phyloP scores from a whole-genome alignment of 2,888 invertebrate species.

The Nudaria mundana region DNA sequence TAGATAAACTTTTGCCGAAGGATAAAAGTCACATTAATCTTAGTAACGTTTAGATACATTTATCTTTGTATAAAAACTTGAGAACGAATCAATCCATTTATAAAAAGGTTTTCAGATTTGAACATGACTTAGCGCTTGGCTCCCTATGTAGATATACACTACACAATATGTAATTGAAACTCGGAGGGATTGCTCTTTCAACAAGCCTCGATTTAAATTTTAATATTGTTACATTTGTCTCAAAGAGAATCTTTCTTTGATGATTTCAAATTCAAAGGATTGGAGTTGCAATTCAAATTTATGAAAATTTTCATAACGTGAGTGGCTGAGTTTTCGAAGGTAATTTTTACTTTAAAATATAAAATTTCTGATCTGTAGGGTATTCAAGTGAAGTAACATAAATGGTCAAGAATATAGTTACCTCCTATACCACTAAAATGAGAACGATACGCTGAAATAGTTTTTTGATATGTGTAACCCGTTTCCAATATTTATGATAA shows the following conservation, averaged over 20 bases:
- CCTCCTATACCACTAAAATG: no score
- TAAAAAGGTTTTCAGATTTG: conserved; percentile 6
- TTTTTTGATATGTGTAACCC: no score
- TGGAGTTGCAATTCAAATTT: conserved; percentile 25
- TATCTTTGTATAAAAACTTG: not conserved
- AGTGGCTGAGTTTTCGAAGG: no score
- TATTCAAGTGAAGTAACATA: no score
- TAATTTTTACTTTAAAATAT: no score
- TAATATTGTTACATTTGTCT: conserved; percentile 15
- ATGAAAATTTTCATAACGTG: no score
- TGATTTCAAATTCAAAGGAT: conserved; percentile 22
- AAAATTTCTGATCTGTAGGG: no score
- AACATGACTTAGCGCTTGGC: not conserved
- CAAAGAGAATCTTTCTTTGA: conserved; percentile 17
- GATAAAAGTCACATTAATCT: conserved; percentile 5
- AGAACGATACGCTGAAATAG: no score
- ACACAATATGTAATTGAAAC: conserved; percentile 1
- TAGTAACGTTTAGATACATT: not conserved
- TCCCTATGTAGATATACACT: not conserved
- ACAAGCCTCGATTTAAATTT: conserved; percentile 9
- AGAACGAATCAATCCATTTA: not conserved
- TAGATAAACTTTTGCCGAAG: not conserved
- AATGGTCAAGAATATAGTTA: no score
- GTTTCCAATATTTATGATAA: no score
- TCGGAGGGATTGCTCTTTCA: not conserved